These are phyloP conservation scores for Cynodonichthys magdalenae DNA, from an alignment of 2,797 vertebrate genomes.

Conservation along the genomic window DNA sequence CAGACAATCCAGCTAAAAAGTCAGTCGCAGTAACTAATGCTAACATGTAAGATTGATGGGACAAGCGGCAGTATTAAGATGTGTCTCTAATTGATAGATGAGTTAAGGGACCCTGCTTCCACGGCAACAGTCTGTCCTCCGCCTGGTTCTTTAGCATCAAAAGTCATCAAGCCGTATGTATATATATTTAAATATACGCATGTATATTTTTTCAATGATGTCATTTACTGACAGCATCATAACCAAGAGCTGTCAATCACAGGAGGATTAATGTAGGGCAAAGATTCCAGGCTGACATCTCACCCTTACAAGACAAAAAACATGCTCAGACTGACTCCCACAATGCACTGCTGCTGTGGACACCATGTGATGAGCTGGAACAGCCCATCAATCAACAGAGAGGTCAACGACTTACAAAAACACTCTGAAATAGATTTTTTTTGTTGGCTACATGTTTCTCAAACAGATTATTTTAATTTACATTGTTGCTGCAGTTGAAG, in stretches of 20 bases:
- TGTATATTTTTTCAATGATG: rapidly evolving
- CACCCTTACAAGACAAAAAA: constrained; percentile 75
- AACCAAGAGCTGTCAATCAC: constrained; percentile 40
- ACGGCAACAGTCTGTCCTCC: constrained; percentile 73
- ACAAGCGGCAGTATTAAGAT: not conserved
- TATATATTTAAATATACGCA: too few species aligned
- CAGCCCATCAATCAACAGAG: constrained; percentile 82
- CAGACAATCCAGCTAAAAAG: constrained; percentile 35
- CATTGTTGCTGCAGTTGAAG: constrained; percentile 80
- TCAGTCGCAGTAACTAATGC: constrained; percentile 13
- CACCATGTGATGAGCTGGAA: constrained; percentile 84
- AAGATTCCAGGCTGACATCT: constrained; percentile 90
- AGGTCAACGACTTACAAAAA: constrained; percentile 72
- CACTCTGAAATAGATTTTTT: too few species aligned
- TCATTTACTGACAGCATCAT: not conserved
- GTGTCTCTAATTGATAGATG: constrained; percentile 74
- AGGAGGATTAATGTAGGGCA: constrained; percentile 90
- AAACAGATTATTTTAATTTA: not conserved
- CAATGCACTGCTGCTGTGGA: constrained; percentile 89
- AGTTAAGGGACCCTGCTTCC: constrained; percentile 73
- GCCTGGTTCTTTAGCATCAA: constrained; percentile 75
- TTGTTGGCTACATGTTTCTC: too few species aligned
- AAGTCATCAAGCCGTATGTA: constrained; percentile 85
- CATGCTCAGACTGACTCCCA: constrained; percentile 77
- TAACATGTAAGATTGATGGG: not conserved